Evolutionary conservation across 2,888 invertebrate species (phyloP).

Genomic region (Agrochola circellaris): DNA sequence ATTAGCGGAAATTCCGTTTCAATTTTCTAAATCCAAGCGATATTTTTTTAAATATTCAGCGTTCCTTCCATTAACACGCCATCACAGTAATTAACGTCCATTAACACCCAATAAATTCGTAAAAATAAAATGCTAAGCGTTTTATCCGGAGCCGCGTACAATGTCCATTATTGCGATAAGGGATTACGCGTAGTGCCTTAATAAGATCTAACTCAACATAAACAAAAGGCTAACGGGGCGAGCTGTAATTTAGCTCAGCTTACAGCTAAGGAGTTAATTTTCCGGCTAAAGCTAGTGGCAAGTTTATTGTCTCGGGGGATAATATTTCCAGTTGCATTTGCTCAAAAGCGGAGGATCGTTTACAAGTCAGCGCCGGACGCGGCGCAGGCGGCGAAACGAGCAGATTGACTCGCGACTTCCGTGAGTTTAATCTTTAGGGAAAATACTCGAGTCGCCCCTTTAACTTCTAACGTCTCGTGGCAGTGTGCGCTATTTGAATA

Average conservation of each 20-base stretch:
- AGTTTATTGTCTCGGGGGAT: conserved; percentile 69
- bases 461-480: conserved; percentile 62
- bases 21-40: neutral
- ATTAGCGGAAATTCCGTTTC: neutral
- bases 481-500: conserved; percentile 62
- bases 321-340: conserved; percentile 68
- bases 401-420: conserved; percentile 74
- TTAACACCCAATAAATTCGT: conserved; percentile 53
- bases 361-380: conserved; percentile 68
- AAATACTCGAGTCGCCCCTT: conserved; percentile 68
- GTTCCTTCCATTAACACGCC: conserved; percentile 38
- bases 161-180: conserved; percentile 35
- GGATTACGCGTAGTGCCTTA: conserved; percentile 53
- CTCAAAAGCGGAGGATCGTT: conserved; percentile 68
- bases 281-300: conserved; percentile 64
- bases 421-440: conserved; percentile 72
- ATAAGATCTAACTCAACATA: conserved; percentile 63
- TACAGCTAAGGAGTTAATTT: conserved; percentile 71
- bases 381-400: conserved; percentile 71
- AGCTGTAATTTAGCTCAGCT: conserved; percentile 62
- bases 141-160: conserved; percentile 34
- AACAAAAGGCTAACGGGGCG: conserved; percentile 61
- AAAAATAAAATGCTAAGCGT: conserved; percentile 42
- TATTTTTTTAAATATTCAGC: conserved; percentile 40
- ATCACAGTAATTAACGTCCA: conserved; percentile 49